A percentile compares a stretch with the other conserved stretches of the same genome.
Evolutionary conservation across 2,797 vertebrate genomes (phyloP).

Genomic region (Todus mexicanus): DNA sequence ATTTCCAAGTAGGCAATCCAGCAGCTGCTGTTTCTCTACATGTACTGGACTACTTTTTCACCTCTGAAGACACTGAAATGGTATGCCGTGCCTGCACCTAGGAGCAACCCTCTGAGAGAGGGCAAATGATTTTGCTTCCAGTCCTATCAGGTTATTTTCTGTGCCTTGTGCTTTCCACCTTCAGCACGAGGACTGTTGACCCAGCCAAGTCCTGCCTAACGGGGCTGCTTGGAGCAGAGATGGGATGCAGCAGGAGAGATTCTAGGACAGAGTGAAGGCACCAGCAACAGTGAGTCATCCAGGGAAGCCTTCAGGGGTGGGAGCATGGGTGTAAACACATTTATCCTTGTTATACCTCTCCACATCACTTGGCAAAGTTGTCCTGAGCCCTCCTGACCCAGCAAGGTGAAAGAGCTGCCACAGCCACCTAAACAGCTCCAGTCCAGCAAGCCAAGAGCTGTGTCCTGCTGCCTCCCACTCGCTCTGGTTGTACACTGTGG

Average conservation of each 20-base stretch:
- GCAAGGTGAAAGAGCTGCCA: not conserved
- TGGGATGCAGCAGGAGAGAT: accelerated
- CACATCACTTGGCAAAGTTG: not conserved
- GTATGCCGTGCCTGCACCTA: not conserved
- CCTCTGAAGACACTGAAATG: not conserved
- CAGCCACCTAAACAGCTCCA: not conserved
- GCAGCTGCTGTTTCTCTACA: not conserved
- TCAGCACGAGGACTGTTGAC: not conserved
- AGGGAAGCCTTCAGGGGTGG: not conserved
- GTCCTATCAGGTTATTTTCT: not conserved
- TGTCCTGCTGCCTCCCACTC: not conserved
- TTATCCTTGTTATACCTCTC: not conserved
- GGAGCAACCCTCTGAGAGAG: not conserved
- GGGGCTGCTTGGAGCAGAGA: not conserved
- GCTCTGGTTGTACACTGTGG: accelerated
- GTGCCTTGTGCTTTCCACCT: not conserved
- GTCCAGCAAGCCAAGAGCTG: not conserved
- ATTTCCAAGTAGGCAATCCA: not conserved
- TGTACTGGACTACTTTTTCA: not conserved
- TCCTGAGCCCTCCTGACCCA: not conserved
- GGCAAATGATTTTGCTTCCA: not conserved
- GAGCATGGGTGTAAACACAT: not conserved
- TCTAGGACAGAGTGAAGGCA: not conserved
- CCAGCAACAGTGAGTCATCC: not conserved
- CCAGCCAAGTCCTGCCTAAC: not conserved